Conservation (phyloP, 2,797 vertebrate species). For the Stomatorhinus walkeri region DNA sequence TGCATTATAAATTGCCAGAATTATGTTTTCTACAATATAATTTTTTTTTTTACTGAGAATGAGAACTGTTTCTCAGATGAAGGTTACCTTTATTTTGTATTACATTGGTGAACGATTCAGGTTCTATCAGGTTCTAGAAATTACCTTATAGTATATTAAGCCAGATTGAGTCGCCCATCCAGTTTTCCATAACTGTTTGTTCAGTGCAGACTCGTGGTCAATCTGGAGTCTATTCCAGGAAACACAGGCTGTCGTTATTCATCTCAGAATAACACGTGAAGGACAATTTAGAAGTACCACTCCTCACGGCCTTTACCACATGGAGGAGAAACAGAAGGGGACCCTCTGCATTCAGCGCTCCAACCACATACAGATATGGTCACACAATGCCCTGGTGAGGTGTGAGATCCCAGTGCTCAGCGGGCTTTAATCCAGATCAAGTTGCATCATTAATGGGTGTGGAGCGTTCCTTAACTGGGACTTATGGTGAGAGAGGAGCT, state of each 20-base stretch:
- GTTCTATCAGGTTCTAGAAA: background rate
- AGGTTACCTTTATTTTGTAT: background rate
- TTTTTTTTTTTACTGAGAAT: background rate
- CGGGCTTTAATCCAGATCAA: background rate
- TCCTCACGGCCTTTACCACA: background rate
- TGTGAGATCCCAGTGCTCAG: background rate
- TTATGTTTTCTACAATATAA: background rate
- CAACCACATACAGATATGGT: background rate
- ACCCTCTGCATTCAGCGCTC: background rate
- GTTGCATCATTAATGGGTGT: background rate
- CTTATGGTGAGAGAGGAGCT: background rate
- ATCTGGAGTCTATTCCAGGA: constrained; percentile 10
- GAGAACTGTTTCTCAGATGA: background rate
- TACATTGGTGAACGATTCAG: background rate
- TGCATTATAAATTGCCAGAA: background rate
- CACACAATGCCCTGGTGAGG: background rate
- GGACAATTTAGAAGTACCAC: background rate
- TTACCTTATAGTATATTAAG: background rate
- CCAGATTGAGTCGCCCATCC: background rate
- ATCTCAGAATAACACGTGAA: background rate
- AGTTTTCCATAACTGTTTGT: background rate
- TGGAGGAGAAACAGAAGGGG: background rate
- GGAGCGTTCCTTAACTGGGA: background rate
- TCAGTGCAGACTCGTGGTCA: background rate
- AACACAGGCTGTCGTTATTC: background rate